Evolutionary conservation across 2,113 vertebrate species (phyloP), one percentile per base, ranked within the genome.

Genomic region (Copsychus sechellarum): DNA sequence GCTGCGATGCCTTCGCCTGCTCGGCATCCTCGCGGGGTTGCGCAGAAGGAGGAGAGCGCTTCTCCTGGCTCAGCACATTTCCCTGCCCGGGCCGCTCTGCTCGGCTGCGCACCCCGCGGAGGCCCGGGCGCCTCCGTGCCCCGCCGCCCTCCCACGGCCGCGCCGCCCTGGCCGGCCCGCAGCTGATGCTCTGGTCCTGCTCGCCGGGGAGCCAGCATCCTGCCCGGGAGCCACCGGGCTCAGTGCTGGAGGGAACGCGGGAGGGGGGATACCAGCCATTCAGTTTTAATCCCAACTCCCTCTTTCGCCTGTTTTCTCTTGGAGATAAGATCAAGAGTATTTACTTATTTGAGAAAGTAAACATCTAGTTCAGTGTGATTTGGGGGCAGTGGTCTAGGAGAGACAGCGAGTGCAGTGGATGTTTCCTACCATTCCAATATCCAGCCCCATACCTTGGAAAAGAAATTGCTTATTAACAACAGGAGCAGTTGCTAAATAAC

Each of bases 41-140:
- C 47, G 88, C 95, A 96, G 96, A 76, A 95, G 95, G 88, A 90
- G 96, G 83, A 91, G 95, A 96, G 91, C 67, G 12, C 97, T 98
- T 97, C 96, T 97, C 97, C 97, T 97, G 82, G 97, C 97, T 98
- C 98, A 98, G 98, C 98, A 97, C 90, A 97, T 98, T 98, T 97
- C 95, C 95, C 95, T 91, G 97, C 83, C 92, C 90, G 94, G 82
- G 57, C 91, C n/a, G 95, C 94, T 97, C 64, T 91, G 29, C 51
- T 71, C 28, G 14, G 31, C 77, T 61, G 84, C 76, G 36, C 76
- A 45, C 81, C 88, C 93, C 54, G 36, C 34, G 23, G 86, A 74
- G 88, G 77, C 40, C 91, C 53, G 51, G 83, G n/a, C 28, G 26
- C 81, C 88, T 86, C 91, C 38, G 16, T 86, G 58, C 65, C 73